These are phyloP conservation scores for Camarhynchus parvulus DNA, from an alignment of 2,113 vertebrate species.

Conservation along the genomic window DNA sequence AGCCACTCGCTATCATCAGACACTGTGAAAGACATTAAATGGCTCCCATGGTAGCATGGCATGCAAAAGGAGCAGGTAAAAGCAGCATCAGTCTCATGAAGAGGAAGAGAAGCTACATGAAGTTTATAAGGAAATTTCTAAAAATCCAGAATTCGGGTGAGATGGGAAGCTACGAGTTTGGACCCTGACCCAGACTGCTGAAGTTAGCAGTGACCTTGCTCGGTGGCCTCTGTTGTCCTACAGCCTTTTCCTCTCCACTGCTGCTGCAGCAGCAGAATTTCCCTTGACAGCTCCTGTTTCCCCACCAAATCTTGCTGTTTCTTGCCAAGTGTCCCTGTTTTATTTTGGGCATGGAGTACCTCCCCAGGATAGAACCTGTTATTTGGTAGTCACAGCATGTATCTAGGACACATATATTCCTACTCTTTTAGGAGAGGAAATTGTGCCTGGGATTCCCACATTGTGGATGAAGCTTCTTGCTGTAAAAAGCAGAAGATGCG, in stretches of 20 bases:
- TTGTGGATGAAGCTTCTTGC: not conserved
- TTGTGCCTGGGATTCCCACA: not conserved
- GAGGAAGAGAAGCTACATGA: not conserved
- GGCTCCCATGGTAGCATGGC: not conserved
- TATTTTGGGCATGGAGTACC: not conserved
- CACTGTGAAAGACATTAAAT: not conserved
- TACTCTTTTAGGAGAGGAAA: not conserved
- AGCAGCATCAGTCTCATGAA: not conserved
- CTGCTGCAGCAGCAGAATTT: not conserved
- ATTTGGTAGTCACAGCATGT: not conserved
- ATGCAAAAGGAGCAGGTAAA: not conserved
- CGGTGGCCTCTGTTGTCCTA: fast-evolving
- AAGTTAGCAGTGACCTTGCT: not conserved
- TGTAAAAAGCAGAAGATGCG: not conserved
- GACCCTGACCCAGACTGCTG: not conserved
- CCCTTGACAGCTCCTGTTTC: not conserved
- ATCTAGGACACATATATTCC: not conserved
- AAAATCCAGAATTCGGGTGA: not conserved
- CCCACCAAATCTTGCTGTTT: not conserved
- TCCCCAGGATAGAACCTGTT: not conserved
- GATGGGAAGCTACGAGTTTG: not conserved
- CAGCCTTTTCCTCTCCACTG: not conserved
- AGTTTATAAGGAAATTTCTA: not conserved
- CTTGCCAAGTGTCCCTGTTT: not conserved
- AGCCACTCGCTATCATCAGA: not conserved